Evolutionary conservation across 2,888 invertebrate species (phyloP).

Genomic region (Lampropteryx suffumata): DNA sequence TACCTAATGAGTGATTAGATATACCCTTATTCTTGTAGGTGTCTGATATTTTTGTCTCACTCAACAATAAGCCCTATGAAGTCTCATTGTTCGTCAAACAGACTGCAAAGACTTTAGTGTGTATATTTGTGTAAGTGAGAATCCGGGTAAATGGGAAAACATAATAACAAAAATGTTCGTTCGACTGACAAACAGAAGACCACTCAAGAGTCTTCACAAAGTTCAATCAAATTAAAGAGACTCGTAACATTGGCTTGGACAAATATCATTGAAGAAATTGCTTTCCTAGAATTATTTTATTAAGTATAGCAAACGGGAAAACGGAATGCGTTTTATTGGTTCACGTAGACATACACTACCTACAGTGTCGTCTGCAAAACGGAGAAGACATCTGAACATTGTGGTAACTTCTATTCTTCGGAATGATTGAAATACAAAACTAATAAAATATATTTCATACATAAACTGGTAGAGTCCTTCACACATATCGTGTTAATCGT

Average conservation of each 20-base stretch:
- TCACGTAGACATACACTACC: conserved; percentile 17
- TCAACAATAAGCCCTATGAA: too few relatives aligned
- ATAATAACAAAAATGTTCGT: conserved; percentile 14
- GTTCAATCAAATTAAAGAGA: conserved; percentile 29
- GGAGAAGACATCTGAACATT: conserved; percentile 15
- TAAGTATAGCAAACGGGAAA: conserved; percentile 32
- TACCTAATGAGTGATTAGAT: too few relatives aligned
- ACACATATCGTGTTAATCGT: too few relatives aligned
- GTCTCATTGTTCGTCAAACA: too few relatives aligned
- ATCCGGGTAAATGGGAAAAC: conserved; percentile 1
- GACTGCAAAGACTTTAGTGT: too few relatives aligned
- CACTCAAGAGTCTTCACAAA: conserved; percentile 18
- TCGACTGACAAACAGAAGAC: conserved; percentile 12
- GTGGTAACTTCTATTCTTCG: background rate
- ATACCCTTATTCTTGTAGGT: too few relatives aligned
- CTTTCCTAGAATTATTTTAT: conserved; percentile 38
- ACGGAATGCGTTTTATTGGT: conserved; percentile 36
- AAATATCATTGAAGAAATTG: conserved; percentile 36
- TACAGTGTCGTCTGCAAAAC: background rate
- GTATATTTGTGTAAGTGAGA: too few relatives aligned
- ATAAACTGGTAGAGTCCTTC: too few relatives aligned
- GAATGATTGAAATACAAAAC: background rate
- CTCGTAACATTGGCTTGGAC: conserved; percentile 21
- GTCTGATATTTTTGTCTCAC: too few relatives aligned
- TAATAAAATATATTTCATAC: too few relatives aligned